Percentiles rank a stretch among this genome's conserved stretches.
Conservation (phyloP, 2,888 invertebrate genomes). For the Galerucella nymphaeae region DNA sequence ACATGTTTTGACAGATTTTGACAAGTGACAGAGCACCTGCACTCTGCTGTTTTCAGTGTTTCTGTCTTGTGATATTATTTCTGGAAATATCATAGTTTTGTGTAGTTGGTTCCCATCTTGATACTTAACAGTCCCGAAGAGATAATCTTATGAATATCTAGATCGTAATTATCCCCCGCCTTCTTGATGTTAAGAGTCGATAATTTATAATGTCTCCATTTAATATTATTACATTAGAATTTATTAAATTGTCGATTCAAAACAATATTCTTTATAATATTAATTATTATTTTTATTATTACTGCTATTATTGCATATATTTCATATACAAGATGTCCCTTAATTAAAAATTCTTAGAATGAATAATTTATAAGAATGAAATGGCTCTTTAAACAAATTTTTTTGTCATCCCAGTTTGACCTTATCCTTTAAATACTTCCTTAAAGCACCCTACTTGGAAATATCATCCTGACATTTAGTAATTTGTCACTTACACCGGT, state of each 20-base stretch:
- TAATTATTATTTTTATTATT: too few relatives aligned
- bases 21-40: too few relatives aligned
- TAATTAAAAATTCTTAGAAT: too few relatives aligned
- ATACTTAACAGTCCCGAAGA: slow-evolving; percentile 10
- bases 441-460: slow-evolving; percentile 6
- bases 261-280: neutral
- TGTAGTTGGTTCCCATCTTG: neutral
- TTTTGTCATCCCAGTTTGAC: neutral
- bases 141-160: slow-evolving; percentile 20
- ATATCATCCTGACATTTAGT: slow-evolving; percentile 9
- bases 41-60: too few relatives aligned
- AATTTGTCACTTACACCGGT: slow-evolving; percentile 16
- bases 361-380: too few relatives aligned
- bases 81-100: neutral
- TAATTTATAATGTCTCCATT: slow-evolving; percentile 19
- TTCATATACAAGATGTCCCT: too few relatives aligned
- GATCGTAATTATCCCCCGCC: slow-evolving; percentile 20
- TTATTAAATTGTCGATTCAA: neutral
- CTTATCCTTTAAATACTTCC: neutral
- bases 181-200: slow-evolving; percentile 16
- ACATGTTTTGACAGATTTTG: too few relatives aligned
- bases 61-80: too few relatives aligned
- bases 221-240: slow-evolving; percentile 12
- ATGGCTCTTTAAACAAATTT: neutral
- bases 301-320: too few relatives aligned